Percentiles rank a stretch among this genome's conserved stretches.
Conservation (phyloP, 2,888 invertebrate species). For the Miltochrista miniata region DNA sequence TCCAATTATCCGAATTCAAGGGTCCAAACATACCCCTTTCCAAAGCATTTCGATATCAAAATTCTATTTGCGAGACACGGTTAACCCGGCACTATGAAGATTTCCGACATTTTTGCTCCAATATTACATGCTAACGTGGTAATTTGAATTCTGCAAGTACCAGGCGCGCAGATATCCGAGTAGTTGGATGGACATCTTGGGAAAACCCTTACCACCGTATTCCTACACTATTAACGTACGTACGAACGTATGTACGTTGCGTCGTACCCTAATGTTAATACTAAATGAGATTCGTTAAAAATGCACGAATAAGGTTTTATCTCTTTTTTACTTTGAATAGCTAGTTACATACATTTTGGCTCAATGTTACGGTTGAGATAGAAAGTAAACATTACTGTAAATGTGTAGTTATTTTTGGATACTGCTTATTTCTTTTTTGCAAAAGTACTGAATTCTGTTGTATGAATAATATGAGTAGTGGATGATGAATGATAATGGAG, state of each 20-base stretch:
- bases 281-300: constrained; percentile 36
- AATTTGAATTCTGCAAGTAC: constrained; percentile 56
- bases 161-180: constrained; percentile 39
- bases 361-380: constrained; percentile 11
- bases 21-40: constrained; percentile 53
- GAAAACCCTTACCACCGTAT: constrained; percentile 42
- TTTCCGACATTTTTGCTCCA: constrained; percentile 40
- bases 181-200: constrained; percentile 48
- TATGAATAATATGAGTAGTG: too few species aligned
- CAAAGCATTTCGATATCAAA: constrained; percentile 54
- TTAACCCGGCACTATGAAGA: constrained; percentile 46
- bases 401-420: background rate
- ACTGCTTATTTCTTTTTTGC: too few species aligned
- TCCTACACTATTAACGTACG: constrained; percentile 45
- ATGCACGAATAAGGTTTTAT: constrained; percentile 10
- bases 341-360: constrained; percentile 11
- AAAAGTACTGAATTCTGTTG: too few species aligned
- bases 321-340: constrained; percentile 9
- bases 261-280: constrained; percentile 35
- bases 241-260: constrained; percentile 36
- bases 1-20: constrained; percentile 48
- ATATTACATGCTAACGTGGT: constrained; percentile 63
- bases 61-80: constrained; percentile 60
- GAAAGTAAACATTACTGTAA: constrained; percentile 3
- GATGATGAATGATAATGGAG: too few species aligned